phyloP scores from a whole-genome alignment of 2,113 vertebrate species.

The Carettochelys insculpta region DNA sequence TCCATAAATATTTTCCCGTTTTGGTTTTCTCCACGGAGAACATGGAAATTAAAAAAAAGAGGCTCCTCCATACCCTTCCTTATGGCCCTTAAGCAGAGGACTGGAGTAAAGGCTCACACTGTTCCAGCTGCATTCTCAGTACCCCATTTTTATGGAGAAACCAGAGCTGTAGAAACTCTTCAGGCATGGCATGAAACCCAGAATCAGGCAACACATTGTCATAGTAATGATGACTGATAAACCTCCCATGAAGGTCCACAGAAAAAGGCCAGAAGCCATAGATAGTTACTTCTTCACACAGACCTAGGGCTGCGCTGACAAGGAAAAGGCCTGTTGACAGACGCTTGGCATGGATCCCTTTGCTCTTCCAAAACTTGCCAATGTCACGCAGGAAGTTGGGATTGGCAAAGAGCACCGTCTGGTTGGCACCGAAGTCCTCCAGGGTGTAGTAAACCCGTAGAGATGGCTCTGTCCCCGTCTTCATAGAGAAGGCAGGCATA shows the following conservation, averaged over 20 bases:
- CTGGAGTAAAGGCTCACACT: slow-evolving; percentile 67
- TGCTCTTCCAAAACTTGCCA: slow-evolving; percentile 92
- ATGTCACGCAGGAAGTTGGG: slow-evolving; percentile 91
- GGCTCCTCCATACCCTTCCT: neutral
- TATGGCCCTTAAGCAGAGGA: slow-evolving; percentile 44
- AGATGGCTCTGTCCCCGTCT: slow-evolving; percentile 88
- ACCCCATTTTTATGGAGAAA: slow-evolving; percentile 91
- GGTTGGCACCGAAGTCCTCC: slow-evolving; percentile 86
- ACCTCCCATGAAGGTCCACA: slow-evolving; percentile 79
- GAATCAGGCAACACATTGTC: slow-evolving; percentile 91
- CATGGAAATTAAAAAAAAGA: slow-evolving; percentile 48
- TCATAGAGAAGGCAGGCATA: slow-evolving; percentile 98
- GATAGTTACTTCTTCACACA: slow-evolving; percentile 92
- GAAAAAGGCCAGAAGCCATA: slow-evolving; percentile 98
- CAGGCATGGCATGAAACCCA: slow-evolving; percentile 95
- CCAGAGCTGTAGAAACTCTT: slow-evolving; percentile 97
- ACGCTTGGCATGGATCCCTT: slow-evolving; percentile 88
- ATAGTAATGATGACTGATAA: slow-evolving; percentile 96
- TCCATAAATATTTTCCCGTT: slow-evolving; percentile 36
- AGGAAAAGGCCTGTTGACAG: slow-evolving; percentile 95
- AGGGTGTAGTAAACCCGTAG: slow-evolving; percentile 90
- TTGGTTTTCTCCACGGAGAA: slow-evolving; percentile 24
- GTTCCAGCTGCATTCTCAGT: slow-evolving; percentile 86
- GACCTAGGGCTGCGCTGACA: slow-evolving; percentile 89
- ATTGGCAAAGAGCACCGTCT: slow-evolving; percentile 93